Evolutionary conservation across 2,888 invertebrate genomes (phyloP).

Genomic region (Lochmaea capreae): DNA sequence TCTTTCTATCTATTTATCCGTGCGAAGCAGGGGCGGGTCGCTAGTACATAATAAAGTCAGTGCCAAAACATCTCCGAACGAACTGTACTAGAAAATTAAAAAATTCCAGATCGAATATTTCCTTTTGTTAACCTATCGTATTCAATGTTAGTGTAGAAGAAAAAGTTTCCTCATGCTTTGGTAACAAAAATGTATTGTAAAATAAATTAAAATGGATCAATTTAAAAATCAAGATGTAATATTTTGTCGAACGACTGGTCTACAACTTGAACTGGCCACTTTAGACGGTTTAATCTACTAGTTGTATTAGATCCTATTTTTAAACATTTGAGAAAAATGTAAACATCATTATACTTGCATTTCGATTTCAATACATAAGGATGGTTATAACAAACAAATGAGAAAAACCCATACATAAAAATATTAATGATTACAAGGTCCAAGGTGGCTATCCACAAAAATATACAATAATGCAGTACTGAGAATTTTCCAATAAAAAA

Average conservation of each 20-base stretch:
- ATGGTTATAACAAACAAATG: constrained; percentile 27
- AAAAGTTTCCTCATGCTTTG: too few species aligned
- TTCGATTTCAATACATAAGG: constrained; percentile 18
- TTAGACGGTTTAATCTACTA: constrained; percentile 22
- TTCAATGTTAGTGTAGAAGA: too few species aligned
- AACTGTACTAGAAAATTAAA: too few species aligned
- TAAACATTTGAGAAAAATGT: constrained; percentile 18
- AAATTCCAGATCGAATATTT: too few species aligned
- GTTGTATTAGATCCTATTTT: constrained; percentile 26
- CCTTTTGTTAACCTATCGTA: too few species aligned
- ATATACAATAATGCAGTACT: not conserved
- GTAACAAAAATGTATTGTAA: too few species aligned
- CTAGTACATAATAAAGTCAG: too few species aligned
- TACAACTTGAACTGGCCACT: constrained; percentile 11
- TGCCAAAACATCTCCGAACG: too few species aligned
- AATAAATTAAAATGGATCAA: too few species aligned
- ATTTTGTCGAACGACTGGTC: not conserved
- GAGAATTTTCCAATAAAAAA: not conserved
- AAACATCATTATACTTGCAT: constrained; percentile 28
- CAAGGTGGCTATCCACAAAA: constrained; percentile 16
- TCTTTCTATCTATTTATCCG: too few species aligned
- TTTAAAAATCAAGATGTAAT: too few species aligned
- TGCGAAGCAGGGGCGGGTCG: too few species aligned
- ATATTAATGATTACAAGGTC: constrained; percentile 8
- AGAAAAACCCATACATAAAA: constrained; percentile 15